phyloP scores from a whole-genome alignment of 2,113 vertebrate species.

The Mungos mungo region DNA sequence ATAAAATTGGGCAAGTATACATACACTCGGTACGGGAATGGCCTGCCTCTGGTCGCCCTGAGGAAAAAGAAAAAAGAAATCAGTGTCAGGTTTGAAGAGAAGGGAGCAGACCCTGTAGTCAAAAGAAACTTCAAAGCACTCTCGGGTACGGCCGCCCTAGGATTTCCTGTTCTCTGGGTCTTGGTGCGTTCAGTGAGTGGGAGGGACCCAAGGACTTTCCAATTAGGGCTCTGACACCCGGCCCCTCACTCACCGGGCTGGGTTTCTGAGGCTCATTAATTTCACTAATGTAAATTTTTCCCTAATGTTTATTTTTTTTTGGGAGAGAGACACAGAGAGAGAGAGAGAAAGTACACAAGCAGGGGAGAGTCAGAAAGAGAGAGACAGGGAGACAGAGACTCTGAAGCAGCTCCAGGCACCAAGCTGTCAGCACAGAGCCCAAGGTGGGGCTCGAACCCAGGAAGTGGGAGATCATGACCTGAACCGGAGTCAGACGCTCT shows the following conservation, averaged over 20 bases:
- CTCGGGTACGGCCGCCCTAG: slow-evolving; percentile 49
- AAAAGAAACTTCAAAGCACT: slow-evolving; percentile 74
- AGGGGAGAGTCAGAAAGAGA: no score
- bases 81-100: slow-evolving; percentile 80
- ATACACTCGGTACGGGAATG: slow-evolving; percentile 96
- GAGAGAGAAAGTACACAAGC: no score
- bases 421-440: no score
- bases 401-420: no score
- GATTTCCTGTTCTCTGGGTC: neutral
- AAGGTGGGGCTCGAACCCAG: no score
- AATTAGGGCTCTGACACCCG: neutral
- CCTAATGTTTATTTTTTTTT: no score
- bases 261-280: neutral
- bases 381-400: no score
- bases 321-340: no score
- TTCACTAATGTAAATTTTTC: neutral
- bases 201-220: neutral
- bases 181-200: neutral
- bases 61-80: slow-evolving; percentile 84
- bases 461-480: no score
- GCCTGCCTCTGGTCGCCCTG: slow-evolving; percentile 96
- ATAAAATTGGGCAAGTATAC: slow-evolving; percentile 87
- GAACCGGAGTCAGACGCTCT: no score
- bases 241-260: neutral
- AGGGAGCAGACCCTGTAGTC: slow-evolving; percentile 68